Percentiles rank a stretch among this genome's conserved stretches.
Conservation (phyloP, 2,797 vertebrate genomes). For the Mallotus villosus region DNA sequence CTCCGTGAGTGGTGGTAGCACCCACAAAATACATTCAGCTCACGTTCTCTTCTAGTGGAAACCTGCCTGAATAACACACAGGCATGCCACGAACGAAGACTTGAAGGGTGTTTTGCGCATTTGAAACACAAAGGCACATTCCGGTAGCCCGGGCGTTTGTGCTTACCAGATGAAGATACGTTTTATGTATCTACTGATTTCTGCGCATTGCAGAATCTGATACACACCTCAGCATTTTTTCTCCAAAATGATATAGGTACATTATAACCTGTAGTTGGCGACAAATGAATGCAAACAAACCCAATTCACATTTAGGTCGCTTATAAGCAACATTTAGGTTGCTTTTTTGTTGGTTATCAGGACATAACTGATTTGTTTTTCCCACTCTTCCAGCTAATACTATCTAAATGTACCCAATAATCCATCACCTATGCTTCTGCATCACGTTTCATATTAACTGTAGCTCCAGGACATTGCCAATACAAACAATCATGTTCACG, state of each 20-base stretch:
- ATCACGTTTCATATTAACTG: background rate
- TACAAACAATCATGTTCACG: background rate
- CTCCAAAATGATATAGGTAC: background rate
- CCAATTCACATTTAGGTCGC: background rate
- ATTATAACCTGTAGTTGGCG: background rate
- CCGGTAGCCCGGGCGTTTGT: background rate
- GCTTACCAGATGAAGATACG: background rate
- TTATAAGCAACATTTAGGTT: no score
- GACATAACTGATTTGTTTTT: background rate
- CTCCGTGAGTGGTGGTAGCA: slow-evolving; percentile 44
- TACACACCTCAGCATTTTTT: slow-evolving; percentile 1
- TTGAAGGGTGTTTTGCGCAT: background rate
- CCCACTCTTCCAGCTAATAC: background rate
- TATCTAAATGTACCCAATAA: background rate
- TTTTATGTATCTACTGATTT: slow-evolving; percentile 6
- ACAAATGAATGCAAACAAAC: background rate
- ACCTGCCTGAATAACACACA: slow-evolving; percentile 21
- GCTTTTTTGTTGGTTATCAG: background rate
- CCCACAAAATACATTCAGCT: slow-evolving; percentile 16
- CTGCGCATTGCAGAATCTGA: slow-evolving; percentile 24
- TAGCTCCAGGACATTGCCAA: background rate
- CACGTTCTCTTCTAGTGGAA: slow-evolving; percentile 4
- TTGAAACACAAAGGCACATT: background rate
- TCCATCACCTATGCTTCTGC: background rate
- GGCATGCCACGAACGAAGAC: background rate